Evolutionary conservation across 2,113 vertebrate genomes (phyloP).

Genomic region (Oceanodroma tethys): DNA sequence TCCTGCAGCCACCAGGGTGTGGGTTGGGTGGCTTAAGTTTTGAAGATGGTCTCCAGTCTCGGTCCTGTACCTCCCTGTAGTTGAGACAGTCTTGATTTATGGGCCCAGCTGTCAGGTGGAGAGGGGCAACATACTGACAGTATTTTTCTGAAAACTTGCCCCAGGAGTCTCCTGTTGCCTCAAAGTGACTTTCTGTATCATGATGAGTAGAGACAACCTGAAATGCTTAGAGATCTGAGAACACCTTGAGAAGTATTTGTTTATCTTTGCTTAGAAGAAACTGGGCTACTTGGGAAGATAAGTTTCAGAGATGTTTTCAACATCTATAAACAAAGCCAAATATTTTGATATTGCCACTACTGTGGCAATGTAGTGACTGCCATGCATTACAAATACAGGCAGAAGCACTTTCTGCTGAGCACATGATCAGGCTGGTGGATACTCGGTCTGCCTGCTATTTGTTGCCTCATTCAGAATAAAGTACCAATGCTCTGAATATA

Average conservation of each 20-base stretch:
- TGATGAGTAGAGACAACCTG: background rate
- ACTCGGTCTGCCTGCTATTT: background rate
- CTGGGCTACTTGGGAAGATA: background rate
- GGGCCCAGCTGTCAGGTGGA: background rate
- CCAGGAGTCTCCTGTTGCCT: background rate
- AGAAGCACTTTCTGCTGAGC: background rate
- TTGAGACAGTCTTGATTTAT: background rate
- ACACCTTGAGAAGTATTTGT: background rate
- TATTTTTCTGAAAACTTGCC: background rate
- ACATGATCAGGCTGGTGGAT: background rate
- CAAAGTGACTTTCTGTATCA: rapidly evolving
- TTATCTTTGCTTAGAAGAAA: background rate
- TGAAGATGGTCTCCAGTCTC: background rate
- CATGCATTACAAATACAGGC: background rate
- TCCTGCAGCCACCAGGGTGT: background rate
- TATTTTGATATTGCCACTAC: too few relatives aligned
- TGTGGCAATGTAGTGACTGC: background rate
- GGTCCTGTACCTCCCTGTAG: background rate
- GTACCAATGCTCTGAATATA: background rate
- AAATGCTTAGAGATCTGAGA: background rate
- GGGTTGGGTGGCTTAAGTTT: background rate
- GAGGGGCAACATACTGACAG: background rate
- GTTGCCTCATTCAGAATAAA: background rate
- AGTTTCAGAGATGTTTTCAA: background rate
- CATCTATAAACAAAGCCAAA: slow-evolving; percentile 5